These are phyloP conservation scores for Pyrochroa serraticornis DNA, from an alignment of 2,888 invertebrate genomes.

Conservation along the genomic window DNA sequence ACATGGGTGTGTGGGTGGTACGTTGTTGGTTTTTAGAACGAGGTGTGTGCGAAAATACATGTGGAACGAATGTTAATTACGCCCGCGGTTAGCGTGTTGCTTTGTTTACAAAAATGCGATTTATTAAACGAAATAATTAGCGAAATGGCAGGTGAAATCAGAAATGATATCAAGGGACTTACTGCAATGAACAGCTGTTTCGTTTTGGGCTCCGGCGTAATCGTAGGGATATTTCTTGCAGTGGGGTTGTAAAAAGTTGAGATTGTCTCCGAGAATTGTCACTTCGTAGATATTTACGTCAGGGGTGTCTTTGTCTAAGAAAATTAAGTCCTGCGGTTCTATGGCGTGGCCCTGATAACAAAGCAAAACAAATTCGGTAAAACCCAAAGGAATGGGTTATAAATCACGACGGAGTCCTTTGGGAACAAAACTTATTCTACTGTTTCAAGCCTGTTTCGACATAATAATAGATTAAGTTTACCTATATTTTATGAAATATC, in stretches of 20 bases:
- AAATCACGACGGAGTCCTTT: no score
- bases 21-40: constrained; percentile 1
- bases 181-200: constrained; percentile 51
- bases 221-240: constrained; percentile 52
- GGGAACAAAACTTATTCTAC: no score
- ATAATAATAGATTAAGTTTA: no score
- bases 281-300: constrained; percentile 56
- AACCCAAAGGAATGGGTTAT: no score
- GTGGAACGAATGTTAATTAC: constrained; percentile 1
- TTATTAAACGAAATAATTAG: background rate
- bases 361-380: constrained; percentile 6
- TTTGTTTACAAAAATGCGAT: background rate
- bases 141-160: no score
- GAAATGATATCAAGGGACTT: constrained; percentile 35
- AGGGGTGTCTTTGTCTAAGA: constrained; percentile 57
- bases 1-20: constrained; percentile 1
- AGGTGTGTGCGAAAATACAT: constrained; percentile 1
- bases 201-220: constrained; percentile 36
- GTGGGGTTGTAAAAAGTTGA: constrained; percentile 51
- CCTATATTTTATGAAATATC: no score
- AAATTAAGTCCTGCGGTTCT: constrained; percentile 51
- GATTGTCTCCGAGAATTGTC: constrained; percentile 46
- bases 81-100: background rate
- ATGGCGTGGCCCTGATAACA: constrained; percentile 52
- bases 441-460: no score